Percentiles rank a stretch among this genome's conserved stretches.
These are phyloP conservation scores for Pipra filicauda DNA, from an alignment of 2,113 vertebrate species.

Conservation along the genomic window DNA sequence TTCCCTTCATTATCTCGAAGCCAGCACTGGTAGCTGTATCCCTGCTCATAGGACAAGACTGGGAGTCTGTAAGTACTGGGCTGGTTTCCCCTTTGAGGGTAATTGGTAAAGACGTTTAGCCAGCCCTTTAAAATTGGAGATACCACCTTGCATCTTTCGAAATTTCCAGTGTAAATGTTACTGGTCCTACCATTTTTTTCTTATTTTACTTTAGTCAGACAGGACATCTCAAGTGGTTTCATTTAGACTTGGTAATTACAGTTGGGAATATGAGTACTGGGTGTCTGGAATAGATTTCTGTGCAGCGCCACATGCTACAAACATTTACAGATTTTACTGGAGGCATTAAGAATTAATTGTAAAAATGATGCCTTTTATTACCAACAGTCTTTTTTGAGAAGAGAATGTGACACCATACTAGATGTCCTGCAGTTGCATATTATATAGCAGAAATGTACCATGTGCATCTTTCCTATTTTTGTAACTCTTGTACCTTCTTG, in stretches of 20 bases:
- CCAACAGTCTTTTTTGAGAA: not conserved
- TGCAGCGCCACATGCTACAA: not conserved
- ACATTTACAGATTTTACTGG: not conserved
- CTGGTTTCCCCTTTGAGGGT: not conserved
- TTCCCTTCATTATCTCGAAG: not conserved
- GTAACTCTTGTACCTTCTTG: not conserved
- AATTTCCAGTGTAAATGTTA: not conserved
- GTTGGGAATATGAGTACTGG: not conserved
- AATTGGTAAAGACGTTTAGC: not conserved
- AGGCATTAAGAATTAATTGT: not conserved
- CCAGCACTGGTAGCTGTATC: not conserved
- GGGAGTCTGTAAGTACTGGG: not conserved
- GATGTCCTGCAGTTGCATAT: not conserved
- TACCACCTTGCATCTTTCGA: not conserved
- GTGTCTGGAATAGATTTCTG: not conserved
- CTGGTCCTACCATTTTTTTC: not conserved
- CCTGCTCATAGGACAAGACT: not conserved
- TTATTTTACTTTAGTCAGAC: not conserved
- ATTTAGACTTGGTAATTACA: not conserved
- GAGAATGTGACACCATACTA: not conserved
- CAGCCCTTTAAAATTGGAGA: not conserved
- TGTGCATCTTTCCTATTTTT: not conserved
- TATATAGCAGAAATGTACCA: rapidly evolving
- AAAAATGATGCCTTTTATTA: not conserved
- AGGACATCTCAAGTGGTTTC: not conserved